Conservation (phyloP, 2,113 vertebrate genomes). For the Acrocephalus arundinaceus region DNA sequence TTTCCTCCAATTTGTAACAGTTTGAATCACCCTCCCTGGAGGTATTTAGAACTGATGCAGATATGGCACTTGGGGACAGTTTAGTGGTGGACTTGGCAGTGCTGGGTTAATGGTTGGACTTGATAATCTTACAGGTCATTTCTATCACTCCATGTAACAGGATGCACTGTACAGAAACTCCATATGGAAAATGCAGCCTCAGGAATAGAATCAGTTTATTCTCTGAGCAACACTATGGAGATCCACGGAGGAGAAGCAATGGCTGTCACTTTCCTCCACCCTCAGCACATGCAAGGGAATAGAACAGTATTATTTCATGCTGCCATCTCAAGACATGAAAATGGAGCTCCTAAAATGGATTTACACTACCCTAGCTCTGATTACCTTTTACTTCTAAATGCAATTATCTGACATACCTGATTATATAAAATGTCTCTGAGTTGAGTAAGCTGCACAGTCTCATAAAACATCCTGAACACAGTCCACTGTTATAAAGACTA, state of each 20-base stretch:
- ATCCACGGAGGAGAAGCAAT: accelerated
- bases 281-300: neutral
- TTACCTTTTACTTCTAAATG: neutral
- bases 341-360: neutral
- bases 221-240: neutral
- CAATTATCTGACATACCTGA: neutral
- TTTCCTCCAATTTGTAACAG: neutral
- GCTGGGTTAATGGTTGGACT: neutral
- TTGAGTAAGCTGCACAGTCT: neutral
- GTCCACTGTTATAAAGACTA: neutral
- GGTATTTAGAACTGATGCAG: neutral
- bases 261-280: neutral
- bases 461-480: neutral
- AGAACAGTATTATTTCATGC: neutral
- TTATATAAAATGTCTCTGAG: neutral
- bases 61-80: neutral
- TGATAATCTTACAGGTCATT: neutral
- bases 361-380: neutral
- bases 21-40: neutral
- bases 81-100: neutral
- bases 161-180: neutral
- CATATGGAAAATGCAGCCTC: neutral
- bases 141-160: neutral
- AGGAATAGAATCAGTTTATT: neutral
- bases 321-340: neutral